Conservation (phyloP, 2,797 vertebrate species). For the Anabacerthia variegaticeps region DNA sequence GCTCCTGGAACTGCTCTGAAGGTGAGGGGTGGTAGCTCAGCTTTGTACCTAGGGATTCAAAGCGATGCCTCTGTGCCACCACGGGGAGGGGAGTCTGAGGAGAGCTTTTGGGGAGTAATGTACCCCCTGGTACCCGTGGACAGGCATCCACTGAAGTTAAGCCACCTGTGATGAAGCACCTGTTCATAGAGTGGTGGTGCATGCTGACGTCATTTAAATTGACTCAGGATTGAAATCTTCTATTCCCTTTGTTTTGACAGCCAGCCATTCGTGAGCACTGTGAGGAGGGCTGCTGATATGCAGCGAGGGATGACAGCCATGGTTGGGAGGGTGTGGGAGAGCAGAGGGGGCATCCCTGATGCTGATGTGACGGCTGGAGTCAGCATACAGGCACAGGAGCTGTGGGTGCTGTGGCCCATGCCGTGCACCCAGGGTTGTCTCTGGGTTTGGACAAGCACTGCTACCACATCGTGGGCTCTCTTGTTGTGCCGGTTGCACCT, state of each 20-base stretch:
- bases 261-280: fast-evolving
- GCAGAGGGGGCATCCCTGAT: background rate
- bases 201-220: background rate
- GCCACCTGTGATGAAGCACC: background rate
- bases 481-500: background rate
- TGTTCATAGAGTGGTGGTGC: background rate
- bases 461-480: background rate
- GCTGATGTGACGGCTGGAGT: background rate
- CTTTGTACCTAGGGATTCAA: background rate
- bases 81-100: background rate
- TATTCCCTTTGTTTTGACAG: background rate
- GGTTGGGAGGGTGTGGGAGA: background rate
- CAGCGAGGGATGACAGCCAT: background rate
- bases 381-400: background rate
- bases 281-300: background rate
- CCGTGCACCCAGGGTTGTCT: fast-evolving
- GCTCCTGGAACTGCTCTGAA: background rate
- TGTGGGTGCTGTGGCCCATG: background rate
- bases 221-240: background rate
- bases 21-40: fast-evolving
- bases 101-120: fast-evolving
- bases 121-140: background rate
- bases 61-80: background rate
- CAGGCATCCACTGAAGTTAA: background rate
- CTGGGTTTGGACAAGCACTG: background rate